Conservation (phyloP, 35 echinoderm and acorn worm species). For the Chiridota heheva region DNA sequence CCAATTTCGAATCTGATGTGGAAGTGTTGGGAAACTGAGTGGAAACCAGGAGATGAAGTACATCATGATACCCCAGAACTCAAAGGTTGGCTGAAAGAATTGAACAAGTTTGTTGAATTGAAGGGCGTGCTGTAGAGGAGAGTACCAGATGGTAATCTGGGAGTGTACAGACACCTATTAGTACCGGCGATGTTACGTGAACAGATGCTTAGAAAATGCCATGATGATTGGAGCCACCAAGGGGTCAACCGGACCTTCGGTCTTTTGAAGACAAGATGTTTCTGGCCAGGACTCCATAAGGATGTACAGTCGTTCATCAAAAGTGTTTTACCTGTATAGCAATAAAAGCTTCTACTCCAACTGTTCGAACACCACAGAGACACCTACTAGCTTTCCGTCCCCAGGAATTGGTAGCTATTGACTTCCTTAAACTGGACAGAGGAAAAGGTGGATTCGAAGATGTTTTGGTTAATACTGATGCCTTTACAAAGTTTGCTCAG, state of each 20-base stretch:
- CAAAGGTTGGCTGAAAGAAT: conserved; percentile 28
- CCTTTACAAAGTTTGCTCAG: not conserved
- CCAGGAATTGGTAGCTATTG: not conserved
- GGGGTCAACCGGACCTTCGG: not conserved
- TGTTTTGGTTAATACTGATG: not conserved
- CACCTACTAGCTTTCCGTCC: conserved; percentile 6
- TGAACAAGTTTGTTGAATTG: not conserved
- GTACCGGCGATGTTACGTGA: not conserved
- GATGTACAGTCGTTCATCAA: not conserved
- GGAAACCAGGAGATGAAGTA: not conserved
- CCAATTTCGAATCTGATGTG: not conserved
- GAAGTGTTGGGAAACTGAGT: conserved; percentile 23
- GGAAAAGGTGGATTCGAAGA: conserved; percentile 8
- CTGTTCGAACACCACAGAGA: not conserved
- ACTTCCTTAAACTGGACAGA: conserved; percentile 20
- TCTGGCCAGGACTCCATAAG: not conserved
- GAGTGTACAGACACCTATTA: not conserved
- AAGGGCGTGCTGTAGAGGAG: conserved; percentile 25
- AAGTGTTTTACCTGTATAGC: not conserved
- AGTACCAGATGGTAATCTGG: not conserved
- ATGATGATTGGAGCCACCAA: not conserved
- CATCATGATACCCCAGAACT: not conserved
- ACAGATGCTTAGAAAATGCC: not conserved
- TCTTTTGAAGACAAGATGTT: not conserved
- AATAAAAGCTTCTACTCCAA: not conserved